Percentiles rank a stretch among this genome's conserved stretches.
phyloP scores from a whole-genome alignment of 2,888 invertebrate genomes.

The Ophioninae sp. region DNA sequence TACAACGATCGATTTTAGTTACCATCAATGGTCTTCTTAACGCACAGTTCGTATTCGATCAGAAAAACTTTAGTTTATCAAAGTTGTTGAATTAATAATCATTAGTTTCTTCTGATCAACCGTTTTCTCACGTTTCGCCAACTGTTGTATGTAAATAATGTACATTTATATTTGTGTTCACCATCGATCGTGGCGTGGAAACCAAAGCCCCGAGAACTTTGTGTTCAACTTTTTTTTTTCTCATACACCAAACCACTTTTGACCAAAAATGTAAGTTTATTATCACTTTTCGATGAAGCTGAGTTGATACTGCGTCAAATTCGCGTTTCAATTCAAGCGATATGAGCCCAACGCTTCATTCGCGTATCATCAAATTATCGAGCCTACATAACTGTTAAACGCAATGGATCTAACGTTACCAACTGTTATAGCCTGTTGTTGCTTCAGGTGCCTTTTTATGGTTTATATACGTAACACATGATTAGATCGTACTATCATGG shows the following conservation, averaged over 20 bases:
- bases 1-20: constrained; percentile 39
- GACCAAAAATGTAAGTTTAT: background rate
- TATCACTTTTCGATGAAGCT: background rate
- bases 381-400: constrained; percentile 46
- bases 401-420: constrained; percentile 40
- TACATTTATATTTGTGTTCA: constrained; percentile 56
- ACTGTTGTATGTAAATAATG: constrained; percentile 53
- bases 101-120: constrained; percentile 9
- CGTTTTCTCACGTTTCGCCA: constrained; percentile 21
- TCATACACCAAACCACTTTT: background rate
- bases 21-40: constrained; percentile 26
- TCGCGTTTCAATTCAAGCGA: constrained; percentile 24
- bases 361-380: constrained; percentile 29
- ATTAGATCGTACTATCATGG: constrained; percentile 15
- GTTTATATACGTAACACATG: constrained; percentile 42
- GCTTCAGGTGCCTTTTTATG: constrained; percentile 60
- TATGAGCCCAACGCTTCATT: constrained; percentile 18
- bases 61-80: constrained; percentile 2
- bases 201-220: background rate
- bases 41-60: constrained; percentile 21
- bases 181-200: background rate
- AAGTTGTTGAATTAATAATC: constrained; percentile 5
- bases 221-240: background rate
- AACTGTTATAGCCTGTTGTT: constrained; percentile 44
- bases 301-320: background rate